Percentiles rank a stretch among this genome's conserved stretches.
Evolutionary conservation across 2,113 vertebrate genomes (phyloP).

Genomic region (Hymenochirus boettgeri): DNA sequence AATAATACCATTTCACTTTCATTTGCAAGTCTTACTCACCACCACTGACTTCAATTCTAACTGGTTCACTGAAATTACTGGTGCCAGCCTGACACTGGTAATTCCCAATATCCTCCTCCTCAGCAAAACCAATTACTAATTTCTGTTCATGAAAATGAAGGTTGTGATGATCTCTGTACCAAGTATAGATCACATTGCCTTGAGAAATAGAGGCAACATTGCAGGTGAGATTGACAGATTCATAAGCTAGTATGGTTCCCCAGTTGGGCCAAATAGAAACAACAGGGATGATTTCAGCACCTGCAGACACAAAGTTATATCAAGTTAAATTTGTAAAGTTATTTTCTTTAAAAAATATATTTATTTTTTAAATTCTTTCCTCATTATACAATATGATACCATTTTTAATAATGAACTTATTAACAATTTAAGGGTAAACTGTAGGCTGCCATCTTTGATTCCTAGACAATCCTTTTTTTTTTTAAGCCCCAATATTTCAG

Average conservation of each 20-base stretch:
- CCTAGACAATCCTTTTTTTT: too few relatives aligned
- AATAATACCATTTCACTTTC: too few relatives aligned
- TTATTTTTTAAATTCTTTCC: too few relatives aligned
- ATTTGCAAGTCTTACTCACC: too few relatives aligned
- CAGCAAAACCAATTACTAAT: not conserved
- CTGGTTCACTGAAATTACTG: slow-evolving; percentile 7
- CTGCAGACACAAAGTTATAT: not conserved
- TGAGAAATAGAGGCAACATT: not conserved
- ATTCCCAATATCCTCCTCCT: slow-evolving; percentile 1
- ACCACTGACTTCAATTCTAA: slow-evolving; percentile 10
- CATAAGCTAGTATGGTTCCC: slow-evolving; percentile 3
- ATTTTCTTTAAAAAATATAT: too few relatives aligned
- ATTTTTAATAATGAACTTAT: too few relatives aligned
- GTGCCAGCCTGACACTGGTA: slow-evolving; percentile 9
- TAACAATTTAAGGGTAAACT: too few relatives aligned
- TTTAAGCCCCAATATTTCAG: too few relatives aligned
- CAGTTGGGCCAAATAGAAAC: slow-evolving; percentile 8
- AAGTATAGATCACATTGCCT: not conserved
- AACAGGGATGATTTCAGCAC: not conserved
- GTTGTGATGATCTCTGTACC: slow-evolving; percentile 8
- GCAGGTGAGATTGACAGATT: slow-evolving; percentile 12
- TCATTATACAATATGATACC: too few relatives aligned
- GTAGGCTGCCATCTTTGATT: too few relatives aligned
- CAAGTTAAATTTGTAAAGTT: too few relatives aligned
- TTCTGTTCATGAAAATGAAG: not conserved